A percentile compares a stretch with the other conserved stretches of the same genome.
Evolutionary conservation across 2,797 vertebrate genomes (phyloP).

Genomic region (Sebastes miniatus): DNA sequence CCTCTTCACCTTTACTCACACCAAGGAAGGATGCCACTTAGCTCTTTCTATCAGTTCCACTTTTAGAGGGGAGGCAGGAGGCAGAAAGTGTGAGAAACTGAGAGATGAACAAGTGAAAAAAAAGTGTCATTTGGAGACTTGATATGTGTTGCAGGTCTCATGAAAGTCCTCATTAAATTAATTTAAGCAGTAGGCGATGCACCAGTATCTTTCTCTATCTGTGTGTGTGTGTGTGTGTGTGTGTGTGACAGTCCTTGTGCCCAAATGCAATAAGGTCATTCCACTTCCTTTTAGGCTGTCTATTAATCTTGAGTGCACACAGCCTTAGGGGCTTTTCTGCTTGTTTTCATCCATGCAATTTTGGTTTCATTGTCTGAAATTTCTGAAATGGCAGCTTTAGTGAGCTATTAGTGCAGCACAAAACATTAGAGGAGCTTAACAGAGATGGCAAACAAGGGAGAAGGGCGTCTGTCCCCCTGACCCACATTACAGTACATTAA

Average conservation of each 20-base stretch:
- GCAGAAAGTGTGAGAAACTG: background rate
- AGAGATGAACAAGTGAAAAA: background rate
- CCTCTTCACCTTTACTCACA: conserved; percentile 6
- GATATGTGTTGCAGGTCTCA: background rate
- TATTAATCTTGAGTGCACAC: conserved; percentile 38
- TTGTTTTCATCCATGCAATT: conserved; percentile 32
- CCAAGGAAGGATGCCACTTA: background rate
- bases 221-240: background rate
- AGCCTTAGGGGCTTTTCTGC: conserved; percentile 24
- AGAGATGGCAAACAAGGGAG: conserved; percentile 24
- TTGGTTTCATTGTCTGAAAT: conserved; percentile 39
- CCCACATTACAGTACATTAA: conserved; percentile 48
- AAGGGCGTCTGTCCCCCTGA: conserved; percentile 26
- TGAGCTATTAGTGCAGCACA: conserved; percentile 42
- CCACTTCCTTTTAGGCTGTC: conserved; percentile 27
- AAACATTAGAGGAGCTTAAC: conserved; percentile 44
- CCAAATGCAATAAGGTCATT: conserved; percentile 42
- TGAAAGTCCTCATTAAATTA: background rate
- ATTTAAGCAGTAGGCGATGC: background rate
- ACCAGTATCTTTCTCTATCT: background rate
- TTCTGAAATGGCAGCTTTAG: conserved; percentile 42
- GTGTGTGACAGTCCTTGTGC: background rate
- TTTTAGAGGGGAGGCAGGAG: background rate
- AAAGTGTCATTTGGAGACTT: background rate
- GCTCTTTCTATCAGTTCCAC: background rate